Evolutionary conservation across 2,888 invertebrate genomes (phyloP), one percentile per base, ranked within the genome.

Genomic region (Leptinotarsa haldemani): DNA sequence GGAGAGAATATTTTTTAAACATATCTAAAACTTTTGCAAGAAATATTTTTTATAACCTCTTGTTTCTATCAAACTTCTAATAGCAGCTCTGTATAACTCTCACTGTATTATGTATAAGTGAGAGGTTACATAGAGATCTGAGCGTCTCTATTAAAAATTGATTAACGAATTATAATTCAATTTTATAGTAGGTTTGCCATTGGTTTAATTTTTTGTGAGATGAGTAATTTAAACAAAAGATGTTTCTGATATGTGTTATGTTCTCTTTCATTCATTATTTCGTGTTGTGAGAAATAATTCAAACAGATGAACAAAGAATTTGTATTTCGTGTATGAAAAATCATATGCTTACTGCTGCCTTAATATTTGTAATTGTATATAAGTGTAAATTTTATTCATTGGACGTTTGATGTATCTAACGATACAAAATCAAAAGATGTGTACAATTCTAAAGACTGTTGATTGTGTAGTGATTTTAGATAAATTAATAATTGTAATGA

Each of bases 371-470:
- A 78, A 71, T 61, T 77, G 76, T 77, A 69, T 18, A 74, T 74
- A 77, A 53, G 70, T 74, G 74, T 70, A 75, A 68, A 74, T 71
- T 69, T 25, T 65, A 56, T 53, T 65, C n/a, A 7, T 61, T 61
- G 61, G 30, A 61, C 30, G 18, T 52, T 52, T 15, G 13, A 53
- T 53, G 15, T 67, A 40, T 5, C 40, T 40, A 25, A 65, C 22
- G 15, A 15, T 30, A 50, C 9, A n/a, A 61, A 61, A 61, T 30
- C 61, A 56, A 61, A 66, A 67, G 18, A 81, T 78, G 77, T 81
- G 83, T 82, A 83, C 82, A 82, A 82, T 81, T 81, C 80, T 83
- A 80, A 83, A 83, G 82, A 83, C 83, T 83, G 83, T 83, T 83
- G 75, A 74, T 18, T 65, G 69, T 69, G 69, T 71, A 68, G 61